A percentile compares a stretch with the other conserved stretches of the same genome.
Conservation (phyloP, 2,888 invertebrate genomes). For the Drosophila paracracens region DNA sequence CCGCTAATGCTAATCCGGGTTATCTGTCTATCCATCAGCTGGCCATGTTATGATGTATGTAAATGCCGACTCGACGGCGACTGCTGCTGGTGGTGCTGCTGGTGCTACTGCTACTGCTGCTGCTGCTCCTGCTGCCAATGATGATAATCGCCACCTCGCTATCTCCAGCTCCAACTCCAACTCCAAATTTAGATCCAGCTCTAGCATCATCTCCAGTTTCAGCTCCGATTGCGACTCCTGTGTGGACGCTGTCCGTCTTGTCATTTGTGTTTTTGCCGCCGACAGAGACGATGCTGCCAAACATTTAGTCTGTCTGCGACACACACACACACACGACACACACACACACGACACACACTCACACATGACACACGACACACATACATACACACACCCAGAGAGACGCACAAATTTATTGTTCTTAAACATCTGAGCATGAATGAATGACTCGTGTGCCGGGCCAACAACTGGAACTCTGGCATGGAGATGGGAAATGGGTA, state of each 20-base stretch:
- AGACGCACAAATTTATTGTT: slow-evolving; percentile 66
- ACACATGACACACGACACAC: slow-evolving; percentile 2
- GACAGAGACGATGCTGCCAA: slow-evolving; percentile 57
- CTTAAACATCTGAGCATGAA: slow-evolving; percentile 71
- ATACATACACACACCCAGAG: slow-evolving; percentile 14
- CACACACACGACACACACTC: not conserved
- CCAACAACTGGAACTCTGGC: slow-evolving; percentile 37
- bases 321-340: slow-evolving; percentile 10
- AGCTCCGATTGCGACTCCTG: slow-evolving; percentile 13
- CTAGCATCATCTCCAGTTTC: slow-evolving; percentile 8
- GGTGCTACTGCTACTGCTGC: not conserved
- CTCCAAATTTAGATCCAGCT: slow-evolving; percentile 14
- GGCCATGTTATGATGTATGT: slow-evolving; percentile 76
- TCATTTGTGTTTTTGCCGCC: slow-evolving; percentile 42
- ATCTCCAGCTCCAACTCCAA: slow-evolving; percentile 5
- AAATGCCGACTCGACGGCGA: slow-evolving; percentile 51
- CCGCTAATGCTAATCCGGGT: slow-evolving; percentile 75
- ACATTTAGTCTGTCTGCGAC: slow-evolving; percentile 58
- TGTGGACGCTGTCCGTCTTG: slow-evolving; percentile 59
- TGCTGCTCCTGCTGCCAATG: slow-evolving; percentile 34
- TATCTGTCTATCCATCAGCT: slow-evolving; percentile 75
- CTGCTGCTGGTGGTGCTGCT: not conserved
- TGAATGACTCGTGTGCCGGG: slow-evolving; percentile 53
- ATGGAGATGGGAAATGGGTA: slow-evolving; percentile 2
- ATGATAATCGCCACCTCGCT: slow-evolving; percentile 62